Evolutionary conservation across 2,888 invertebrate genomes (phyloP), one percentile per base, ranked within the genome.

Genomic region (Pristionchus japonicus): DNA sequence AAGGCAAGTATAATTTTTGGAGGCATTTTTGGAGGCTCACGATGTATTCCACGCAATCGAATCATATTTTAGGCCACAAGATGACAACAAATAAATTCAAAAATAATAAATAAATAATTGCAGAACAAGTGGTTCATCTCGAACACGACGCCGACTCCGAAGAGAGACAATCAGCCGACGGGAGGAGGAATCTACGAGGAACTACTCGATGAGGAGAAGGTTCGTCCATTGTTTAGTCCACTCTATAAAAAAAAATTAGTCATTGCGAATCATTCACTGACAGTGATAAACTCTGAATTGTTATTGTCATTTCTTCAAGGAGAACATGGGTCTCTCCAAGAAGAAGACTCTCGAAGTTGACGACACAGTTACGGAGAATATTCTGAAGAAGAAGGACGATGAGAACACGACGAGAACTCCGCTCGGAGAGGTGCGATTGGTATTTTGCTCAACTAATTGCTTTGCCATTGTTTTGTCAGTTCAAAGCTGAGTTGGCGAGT

Each of bases 371-470:
- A 23, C 67, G 31, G 86, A 86, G 47, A 70, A 70, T 13, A 64
- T 11, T 34, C 31, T 13, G 15, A 20, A 31, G 47, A 86, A 86
- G 64, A 86, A 49, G 49, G 47, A 31, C 80, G 37, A 47, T 20
- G 82, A 57, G 43, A 37, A 43, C 6, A 0, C 23, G n/a, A n/a
- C n/a, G 40, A 85, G 85, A 64, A 85, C 67, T 1, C 70, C 86
- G 6, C 49, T 86, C 15, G 86, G 86, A 67, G 86, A 86, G 70
- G 85, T 85, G n/a, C n/a, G n/a, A n/a, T n/a, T n/a, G n/a, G n/a
- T n/a, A n/a, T n/a, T n/a, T n/a, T n/a, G n/a, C n/a, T n/a, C n/a
- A n/a, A n/a, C n/a, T n/a, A n/a, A n/a, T 15, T 23, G 23, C 20
- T 9, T 9, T 20, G 57, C 15, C 4, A 70, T 31, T 70, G 70